These are phyloP conservation scores for Pseudonaja textilis DNA, from an alignment of 2,113 vertebrate genomes.

Conservation along the genomic window DNA sequence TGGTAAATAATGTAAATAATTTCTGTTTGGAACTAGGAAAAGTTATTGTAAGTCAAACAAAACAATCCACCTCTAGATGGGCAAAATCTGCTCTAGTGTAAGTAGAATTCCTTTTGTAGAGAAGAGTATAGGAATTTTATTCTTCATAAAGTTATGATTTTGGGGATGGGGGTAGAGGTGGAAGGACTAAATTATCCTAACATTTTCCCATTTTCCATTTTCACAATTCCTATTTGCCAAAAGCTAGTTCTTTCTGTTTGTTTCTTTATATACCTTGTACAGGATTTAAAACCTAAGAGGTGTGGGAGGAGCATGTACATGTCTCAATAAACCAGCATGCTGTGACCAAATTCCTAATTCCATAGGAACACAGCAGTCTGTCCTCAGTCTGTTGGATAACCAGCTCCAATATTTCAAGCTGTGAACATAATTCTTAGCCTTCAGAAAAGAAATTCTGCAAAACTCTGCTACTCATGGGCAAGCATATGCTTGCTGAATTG, in stretches of 20 bases:
- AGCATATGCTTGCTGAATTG: constrained; percentile 32
- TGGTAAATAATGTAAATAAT: neutral
- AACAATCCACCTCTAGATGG: neutral
- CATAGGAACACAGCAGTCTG: neutral
- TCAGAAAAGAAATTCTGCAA: constrained; percentile 37
- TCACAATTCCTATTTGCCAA: neutral
- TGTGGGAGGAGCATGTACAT: neutral
- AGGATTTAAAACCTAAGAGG: constrained; percentile 22
- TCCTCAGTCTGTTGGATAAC: constrained; percentile 38
- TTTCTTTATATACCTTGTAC: neutral
- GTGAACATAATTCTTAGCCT: constrained; percentile 38
- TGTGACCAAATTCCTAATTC: constrained; percentile 44
- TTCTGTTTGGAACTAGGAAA: neutral
- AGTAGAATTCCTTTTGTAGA: neutral
- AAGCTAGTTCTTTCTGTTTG: neutral
- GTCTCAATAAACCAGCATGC: constrained; percentile 33
- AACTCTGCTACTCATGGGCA: constrained; percentile 35
- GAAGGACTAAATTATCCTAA: neutral
- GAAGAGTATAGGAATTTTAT: neutral
- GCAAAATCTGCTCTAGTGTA: neutral
- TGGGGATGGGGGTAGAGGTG: neutral
- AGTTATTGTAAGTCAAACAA: neutral
- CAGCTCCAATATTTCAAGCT: constrained; percentile 46
- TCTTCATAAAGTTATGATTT: neutral
- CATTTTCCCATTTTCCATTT: neutral